Base-by-base conservation (phyloP, 2,113 vertebrate species). In the Poeciliopsis prolifica region DNA sequence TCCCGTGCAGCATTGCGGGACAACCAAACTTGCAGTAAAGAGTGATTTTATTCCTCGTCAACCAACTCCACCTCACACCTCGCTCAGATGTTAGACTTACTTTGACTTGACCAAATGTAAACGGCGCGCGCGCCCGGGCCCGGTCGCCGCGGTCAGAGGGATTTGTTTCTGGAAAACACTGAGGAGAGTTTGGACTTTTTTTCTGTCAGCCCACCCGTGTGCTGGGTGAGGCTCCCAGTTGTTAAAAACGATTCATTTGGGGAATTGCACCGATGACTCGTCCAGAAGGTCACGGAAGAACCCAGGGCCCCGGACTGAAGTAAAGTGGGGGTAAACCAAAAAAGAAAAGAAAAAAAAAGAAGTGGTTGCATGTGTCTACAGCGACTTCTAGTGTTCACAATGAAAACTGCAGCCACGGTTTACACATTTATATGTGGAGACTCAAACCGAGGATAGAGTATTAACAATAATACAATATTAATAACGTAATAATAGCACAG, bases 11-110 rank as follows among this genome's bases (percentile, higher is more conserved):
- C 26, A 61, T 14, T 58, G 68, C 15, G 11, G 65, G 61, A 70
- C 60, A 51, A 65, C 64, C 61, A 72, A 37, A 44, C 72, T 10
- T 65, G 74, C 60, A 6, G 73, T 54, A 22, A 70, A 29, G 3
- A 72, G 76, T 19, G 48, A 33, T 76, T 68, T 69, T 79, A 40
- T 33, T 74, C 66, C 66, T 79, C 29, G 44, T 76, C 64, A 37
- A 11, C 35, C 10, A 37, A 11, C 35, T 37, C 35, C 35, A 12
- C 35, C 10, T 37, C 35, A 37, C 35, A 11, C 35, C 35, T 12
- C 35, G 10, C 35, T 48, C 44, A 5, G 44, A 5, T n/a, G 19
- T 10, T 58, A 3, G 9, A n/a, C 10, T 58, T 58, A 10, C 22
- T 11, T 58, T 10, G 9, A 58, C 44, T 48, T 7, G 17, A 19